phyloP scores from a whole-genome alignment of 2,797 vertebrate genomes.

The Chlorospingus semifuscus region DNA sequence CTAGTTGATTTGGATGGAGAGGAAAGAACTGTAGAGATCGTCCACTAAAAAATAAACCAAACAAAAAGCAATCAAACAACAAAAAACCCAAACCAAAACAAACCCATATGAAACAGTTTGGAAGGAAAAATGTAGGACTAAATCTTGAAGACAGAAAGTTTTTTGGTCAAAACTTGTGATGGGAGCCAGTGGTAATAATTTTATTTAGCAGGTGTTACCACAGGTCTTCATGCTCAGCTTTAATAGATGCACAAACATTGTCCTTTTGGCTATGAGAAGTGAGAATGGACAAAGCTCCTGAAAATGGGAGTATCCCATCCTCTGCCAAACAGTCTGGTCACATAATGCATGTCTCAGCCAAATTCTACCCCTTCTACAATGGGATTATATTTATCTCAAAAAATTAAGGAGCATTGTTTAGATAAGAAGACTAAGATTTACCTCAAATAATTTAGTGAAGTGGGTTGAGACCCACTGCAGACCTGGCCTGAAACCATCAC shows the following conservation, averaged over 20 bases:
- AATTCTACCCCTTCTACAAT: neutral
- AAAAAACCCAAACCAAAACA: neutral
- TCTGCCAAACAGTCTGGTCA: neutral
- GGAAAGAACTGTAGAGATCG: neutral
- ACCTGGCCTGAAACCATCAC: neutral
- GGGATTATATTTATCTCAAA: neutral
- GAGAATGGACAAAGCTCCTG: neutral
- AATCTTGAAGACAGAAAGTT: neutral
- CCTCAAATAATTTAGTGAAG: neutral
- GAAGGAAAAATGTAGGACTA: neutral
- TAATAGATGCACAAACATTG: neutral
- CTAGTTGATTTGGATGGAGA: neutral
- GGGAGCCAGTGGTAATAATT: neutral
- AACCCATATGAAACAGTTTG: fast-evolving
- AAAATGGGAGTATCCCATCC: neutral
- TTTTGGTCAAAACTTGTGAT: neutral
- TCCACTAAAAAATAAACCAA: neutral
- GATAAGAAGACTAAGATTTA: neutral
- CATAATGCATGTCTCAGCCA: fast-evolving
- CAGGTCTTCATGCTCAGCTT: fast-evolving
- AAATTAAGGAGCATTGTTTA: neutral
- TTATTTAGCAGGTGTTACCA: neutral
- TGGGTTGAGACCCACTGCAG: neutral
- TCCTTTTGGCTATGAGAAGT: neutral
- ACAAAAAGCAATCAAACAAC: neutral